Base-by-base conservation (phyloP, 23 tunicate species). In the Oikopleura vanhoeffeni region DNA sequence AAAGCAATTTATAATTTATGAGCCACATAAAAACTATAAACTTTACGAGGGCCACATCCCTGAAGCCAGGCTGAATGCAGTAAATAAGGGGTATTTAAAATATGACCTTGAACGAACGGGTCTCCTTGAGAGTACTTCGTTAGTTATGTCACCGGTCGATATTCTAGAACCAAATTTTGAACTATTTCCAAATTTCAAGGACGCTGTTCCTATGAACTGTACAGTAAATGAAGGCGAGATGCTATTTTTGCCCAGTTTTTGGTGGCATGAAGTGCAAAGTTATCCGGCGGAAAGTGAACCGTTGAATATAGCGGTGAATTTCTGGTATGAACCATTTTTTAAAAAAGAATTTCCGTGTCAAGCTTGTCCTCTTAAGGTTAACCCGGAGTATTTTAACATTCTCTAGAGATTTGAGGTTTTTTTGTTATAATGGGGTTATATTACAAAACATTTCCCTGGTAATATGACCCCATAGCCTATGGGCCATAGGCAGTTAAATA, bases 171-270 rank as follows among this genome's bases (percentile, higher is more conserved):
- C 79, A 71, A 30, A 71, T 71, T 71, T 18, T 30, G 79, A 71
- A 38, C 49, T 32, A 32, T 91, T 86, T 41, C 99, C 99, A 3
- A 71, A 57, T 85, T 95, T 85, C 83, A 49, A 71, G 40, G 41
- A 91, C 40, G 91, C 97, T 1, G 64, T 67, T 2, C 79, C 79
- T 24, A 71, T 71, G 79, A 71, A 71, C 79, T 71, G 79, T 32
- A 71, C 79, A 2, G 79, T 71, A 24, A 38, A 38, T 2, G 36
- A 33, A 30, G 79, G 79, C 35, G 79, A 71, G 38, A 71, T 71
- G 79, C 79, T 71, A 18, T 71, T 18, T 30, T 71, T 71, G 35
- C 79, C 79, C 2, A 13, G 34, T 71, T 71, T 13, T 30, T 71
- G 79, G 79, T 71, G 79, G 79, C 79, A 71, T 30, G 79, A 71